A percentile compares a stretch with the other conserved stretches of the same genome.
Evolutionary conservation across 2,797 vertebrate species (phyloP).

Genomic region (Crocidura indochinensis): DNA sequence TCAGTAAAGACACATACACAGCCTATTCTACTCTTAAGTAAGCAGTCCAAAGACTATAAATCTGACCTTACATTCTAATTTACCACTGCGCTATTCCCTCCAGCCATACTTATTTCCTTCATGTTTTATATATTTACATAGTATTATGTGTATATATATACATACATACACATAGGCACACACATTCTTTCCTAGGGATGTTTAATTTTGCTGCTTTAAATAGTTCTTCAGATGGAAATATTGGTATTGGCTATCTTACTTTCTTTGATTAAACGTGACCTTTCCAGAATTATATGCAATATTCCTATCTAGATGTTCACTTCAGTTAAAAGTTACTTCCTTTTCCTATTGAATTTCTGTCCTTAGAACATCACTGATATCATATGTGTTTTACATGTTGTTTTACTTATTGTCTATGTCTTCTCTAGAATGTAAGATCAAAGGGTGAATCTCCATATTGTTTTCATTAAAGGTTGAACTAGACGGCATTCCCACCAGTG

Average conservation of each 20-base stretch:
- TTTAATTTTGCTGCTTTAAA: neutral
- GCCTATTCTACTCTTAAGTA: neutral
- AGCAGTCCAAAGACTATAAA: neutral
- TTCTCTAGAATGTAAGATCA: neutral
- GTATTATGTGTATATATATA: no score
- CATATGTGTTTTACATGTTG: constrained; percentile 22
- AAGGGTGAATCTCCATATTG: no score
- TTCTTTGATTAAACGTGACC: neutral
- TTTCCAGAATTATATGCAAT: neutral
- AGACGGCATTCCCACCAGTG: no score
- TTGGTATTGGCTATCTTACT: neutral
- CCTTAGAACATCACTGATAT: constrained; percentile 12
- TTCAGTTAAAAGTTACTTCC: neutral
- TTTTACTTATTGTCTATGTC: neutral
- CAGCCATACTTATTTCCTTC: neutral
- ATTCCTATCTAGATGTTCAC: neutral
- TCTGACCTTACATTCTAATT: neutral
- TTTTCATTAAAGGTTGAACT: no score
- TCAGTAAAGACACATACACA: neutral
- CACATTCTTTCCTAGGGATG: no score
- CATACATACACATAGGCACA: no score
- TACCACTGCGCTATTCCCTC: neutral
- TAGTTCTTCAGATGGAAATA: neutral
- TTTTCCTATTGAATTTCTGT: constrained; percentile 38
- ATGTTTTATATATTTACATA: neutral